Base-by-base conservation (phyloP, 2,888 invertebrate genomes). In the Andricus quercusramuli region DNA sequence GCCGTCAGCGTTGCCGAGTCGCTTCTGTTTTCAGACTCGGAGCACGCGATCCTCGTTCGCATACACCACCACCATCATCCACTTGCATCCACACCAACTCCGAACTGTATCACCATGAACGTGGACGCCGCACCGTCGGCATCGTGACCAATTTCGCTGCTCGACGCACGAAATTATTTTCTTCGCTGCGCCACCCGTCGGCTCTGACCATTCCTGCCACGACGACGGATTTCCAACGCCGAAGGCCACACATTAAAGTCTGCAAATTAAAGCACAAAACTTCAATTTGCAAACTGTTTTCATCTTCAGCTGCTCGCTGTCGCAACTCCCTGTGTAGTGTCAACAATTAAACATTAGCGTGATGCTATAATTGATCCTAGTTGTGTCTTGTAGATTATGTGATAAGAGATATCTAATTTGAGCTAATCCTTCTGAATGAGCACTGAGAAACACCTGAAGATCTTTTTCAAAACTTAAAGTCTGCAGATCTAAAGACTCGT, bases 21-120 rank as follows among this genome's bases (percentile, higher is more conserved):
- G 90, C 91, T 90, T 90, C 90, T 90, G 91, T 90, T 90, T 89
- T 89, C 88, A 89, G 85, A 85, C 86, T 85, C 86, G 85, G 83
- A 87, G 88, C 90, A 91, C 90, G 91, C 91, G 90, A 91, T 90
- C 87, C 88, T 86, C 85, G 83, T 83, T 86, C 86, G 83, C 83
- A 83, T 84, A 83, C 85, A 85, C 81, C 81, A 80, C 80, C 70
- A 80, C 81, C 59, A 51, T 70, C 65, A 64, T 56, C 64, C 78
- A 82, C 68, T 32, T 68, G 20, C 82, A 59, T 79, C 78, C 47
- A 79, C 77, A 78, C 82, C 79, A 66, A 74, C 78, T 79, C 79
- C 67, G 77, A 83, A 81, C 82, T 80, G 80, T 59, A 78, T 77
- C 79, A 82, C 44, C 79, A 62, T 66, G 74, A 74, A 74, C 47